These are phyloP conservation scores for Diadegma fenestrale DNA, from an alignment of 2,888 invertebrate genomes.

Conservation along the genomic window DNA sequence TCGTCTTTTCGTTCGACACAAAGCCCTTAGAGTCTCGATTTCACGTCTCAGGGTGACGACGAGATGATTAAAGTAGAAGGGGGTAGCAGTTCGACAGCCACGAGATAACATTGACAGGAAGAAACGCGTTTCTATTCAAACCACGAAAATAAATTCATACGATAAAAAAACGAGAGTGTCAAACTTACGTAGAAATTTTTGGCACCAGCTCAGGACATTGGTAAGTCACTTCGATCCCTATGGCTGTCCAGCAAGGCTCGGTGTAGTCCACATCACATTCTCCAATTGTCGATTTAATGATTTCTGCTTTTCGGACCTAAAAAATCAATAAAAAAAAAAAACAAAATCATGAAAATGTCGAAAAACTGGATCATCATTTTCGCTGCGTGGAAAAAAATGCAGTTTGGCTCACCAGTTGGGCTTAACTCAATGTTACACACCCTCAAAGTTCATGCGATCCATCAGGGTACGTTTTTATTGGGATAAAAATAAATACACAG, in stretches of 20 bases:
- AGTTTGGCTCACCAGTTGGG: not conserved
- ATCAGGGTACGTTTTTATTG: not conserved
- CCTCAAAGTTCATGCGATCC: not conserved
- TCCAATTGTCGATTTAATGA: slow-evolving; percentile 33
- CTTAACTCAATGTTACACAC: not conserved
- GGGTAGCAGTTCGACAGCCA: slow-evolving; percentile 44
- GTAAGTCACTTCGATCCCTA: slow-evolving; percentile 46
- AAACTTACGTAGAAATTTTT: slow-evolving; percentile 43
- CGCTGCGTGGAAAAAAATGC: not conserved
- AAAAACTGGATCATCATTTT: not conserved
- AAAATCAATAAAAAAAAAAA: not conserved
- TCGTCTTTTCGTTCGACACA: slow-evolving; percentile 52
- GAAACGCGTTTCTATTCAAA: slow-evolving; percentile 16
- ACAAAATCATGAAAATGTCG: not conserved
- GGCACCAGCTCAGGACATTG: slow-evolving; percentile 56
- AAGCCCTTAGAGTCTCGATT: slow-evolving; percentile 58
- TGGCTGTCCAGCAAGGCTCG: slow-evolving; percentile 43
- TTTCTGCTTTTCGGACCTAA: slow-evolving; percentile 30
- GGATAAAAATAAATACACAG: slow-evolving; percentile 12
- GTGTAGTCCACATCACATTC: slow-evolving; percentile 44
- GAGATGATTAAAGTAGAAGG: slow-evolving; percentile 24
- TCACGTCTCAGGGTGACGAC: slow-evolving; percentile 45
- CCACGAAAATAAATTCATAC: slow-evolving; percentile 26
- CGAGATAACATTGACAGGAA: slow-evolving; percentile 62
- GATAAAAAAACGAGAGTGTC: not conserved